Conservation (phyloP, 1,140 invertebrate genomes). For the Cheumatopsyche charites region DNA sequence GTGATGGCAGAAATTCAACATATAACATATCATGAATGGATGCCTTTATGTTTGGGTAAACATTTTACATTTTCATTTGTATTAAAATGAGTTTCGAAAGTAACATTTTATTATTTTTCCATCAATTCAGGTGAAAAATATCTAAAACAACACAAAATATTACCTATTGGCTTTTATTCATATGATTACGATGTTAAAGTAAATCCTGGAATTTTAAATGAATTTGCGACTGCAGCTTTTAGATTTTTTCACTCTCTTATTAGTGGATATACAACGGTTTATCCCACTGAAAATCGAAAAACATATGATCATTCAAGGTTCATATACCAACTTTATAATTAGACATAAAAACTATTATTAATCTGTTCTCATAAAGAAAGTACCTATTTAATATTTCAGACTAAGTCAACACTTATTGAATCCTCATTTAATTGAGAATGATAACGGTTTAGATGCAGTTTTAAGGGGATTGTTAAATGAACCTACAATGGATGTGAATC, state of each 20-base stretch:
- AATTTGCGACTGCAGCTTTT: conserved; percentile 68
- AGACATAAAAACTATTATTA: too few relatives aligned
- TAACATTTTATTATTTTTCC: not conserved
- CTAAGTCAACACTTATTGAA: conserved; percentile 58
- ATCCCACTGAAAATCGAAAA: not conserved
- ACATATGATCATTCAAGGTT: not conserved
- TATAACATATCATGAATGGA: conserved; percentile 72
- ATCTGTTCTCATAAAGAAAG: too few relatives aligned
- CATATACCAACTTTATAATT: not conserved
- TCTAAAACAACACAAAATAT: conserved; percentile 64
- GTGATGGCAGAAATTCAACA: conserved; percentile 84
- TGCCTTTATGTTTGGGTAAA: conserved; percentile 67
- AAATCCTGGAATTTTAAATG: conserved; percentile 69
- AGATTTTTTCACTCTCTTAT: conserved; percentile 68
- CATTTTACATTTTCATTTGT: conserved; percentile 19
- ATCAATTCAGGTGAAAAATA: conserved; percentile 62
- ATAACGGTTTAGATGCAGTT: conserved; percentile 55
- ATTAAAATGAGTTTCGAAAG: too few relatives aligned
- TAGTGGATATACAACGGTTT: conserved; percentile 52
- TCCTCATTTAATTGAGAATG: conserved; percentile 54
- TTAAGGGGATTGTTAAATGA: conserved; percentile 53
- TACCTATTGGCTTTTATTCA: conserved; percentile 61
- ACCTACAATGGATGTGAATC: conserved; percentile 65
- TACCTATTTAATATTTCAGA: conserved; percentile 51
- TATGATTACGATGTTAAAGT: conserved; percentile 67